These are phyloP conservation scores for Littorina saxatilis DNA, from an alignment of 1,140 invertebrate species.

Conservation along the genomic window DNA sequence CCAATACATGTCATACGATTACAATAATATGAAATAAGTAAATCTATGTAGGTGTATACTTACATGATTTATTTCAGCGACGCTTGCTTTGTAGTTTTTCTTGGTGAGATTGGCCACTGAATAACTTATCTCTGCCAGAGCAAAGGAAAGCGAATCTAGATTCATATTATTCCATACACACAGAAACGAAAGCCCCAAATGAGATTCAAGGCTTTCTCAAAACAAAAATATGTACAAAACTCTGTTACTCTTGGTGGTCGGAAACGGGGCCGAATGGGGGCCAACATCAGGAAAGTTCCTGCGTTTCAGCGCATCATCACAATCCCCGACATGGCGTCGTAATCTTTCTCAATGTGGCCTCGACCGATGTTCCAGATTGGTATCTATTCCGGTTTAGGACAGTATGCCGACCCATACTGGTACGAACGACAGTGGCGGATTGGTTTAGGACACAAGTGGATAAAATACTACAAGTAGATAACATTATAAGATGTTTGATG, in stretches of 20 bases:
- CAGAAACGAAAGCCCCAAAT: conserved; percentile 77
- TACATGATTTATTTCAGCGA: conserved; percentile 88
- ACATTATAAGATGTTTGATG: too few relatives aligned
- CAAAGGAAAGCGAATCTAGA: conserved; percentile 97
- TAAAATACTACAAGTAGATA: too few relatives aligned
- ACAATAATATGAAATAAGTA: too few relatives aligned
- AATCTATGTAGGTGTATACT: too few relatives aligned
- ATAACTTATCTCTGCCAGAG: conserved; percentile 98
- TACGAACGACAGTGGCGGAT: background rate
- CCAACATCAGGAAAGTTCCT: conserved; percentile 64
- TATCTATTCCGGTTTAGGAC: background rate
- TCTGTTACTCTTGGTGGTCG: conserved; percentile 42
- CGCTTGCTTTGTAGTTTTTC: conserved; percentile 93
- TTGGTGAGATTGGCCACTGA: conserved; percentile 96
- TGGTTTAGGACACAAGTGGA: too few relatives aligned
- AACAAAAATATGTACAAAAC: conserved; percentile 59
- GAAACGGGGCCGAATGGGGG: conserved; percentile 50
- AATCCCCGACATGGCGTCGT: conserved; percentile 68
- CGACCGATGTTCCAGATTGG: background rate
- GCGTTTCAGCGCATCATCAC: conserved; percentile 58
- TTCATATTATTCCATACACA: conserved; percentile 96
- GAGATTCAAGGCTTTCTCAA: conserved; percentile 76
- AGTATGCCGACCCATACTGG: background rate
- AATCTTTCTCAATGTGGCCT: background rate
- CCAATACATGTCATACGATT: too few relatives aligned